Evolutionary conservation across 2,888 invertebrate species (phyloP).

Genomic region (Dyspetes luteomarginatus): DNA sequence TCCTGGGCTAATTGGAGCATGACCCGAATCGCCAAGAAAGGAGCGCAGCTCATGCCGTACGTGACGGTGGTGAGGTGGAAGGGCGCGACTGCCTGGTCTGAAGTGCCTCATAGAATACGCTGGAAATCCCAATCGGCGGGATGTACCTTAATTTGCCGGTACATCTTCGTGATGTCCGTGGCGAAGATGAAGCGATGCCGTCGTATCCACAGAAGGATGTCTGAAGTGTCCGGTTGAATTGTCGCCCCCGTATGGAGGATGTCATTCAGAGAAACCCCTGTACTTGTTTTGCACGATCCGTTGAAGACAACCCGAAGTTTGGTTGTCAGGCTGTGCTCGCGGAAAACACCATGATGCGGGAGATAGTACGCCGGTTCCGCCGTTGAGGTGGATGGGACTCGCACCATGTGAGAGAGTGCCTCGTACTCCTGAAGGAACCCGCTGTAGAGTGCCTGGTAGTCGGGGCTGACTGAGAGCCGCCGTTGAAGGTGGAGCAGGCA

Average conservation of each 20-base stretch:
- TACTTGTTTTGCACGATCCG: neutral
- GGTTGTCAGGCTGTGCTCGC: neutral
- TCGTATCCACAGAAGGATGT: neutral
- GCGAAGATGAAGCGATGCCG: too few species aligned
- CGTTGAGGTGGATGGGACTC: neutral
- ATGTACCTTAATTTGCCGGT: neutral
- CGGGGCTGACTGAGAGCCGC: neutral
- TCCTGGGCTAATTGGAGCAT: conserved; percentile 40
- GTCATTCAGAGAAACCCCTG: neutral
- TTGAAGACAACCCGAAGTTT: neutral
- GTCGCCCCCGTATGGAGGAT: neutral
- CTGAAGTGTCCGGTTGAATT: neutral
- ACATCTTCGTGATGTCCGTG: conserved; percentile 11
- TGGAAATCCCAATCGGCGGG: neutral
- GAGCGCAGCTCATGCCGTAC: conserved; percentile 32
- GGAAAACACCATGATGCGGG: neutral
- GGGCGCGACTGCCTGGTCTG: neutral
- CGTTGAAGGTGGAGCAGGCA: conserved; percentile 11
- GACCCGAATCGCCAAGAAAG: conserved; percentile 27
- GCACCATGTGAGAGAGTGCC: conserved; percentile 4
- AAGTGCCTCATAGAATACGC: conserved; percentile 39
- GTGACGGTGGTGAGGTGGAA: conserved; percentile 50
- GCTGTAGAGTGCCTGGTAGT: neutral
- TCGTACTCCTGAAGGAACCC: conserved; percentile 32
- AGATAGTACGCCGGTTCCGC: neutral